Evolutionary conservation across 2,113 vertebrate genomes (phyloP), one percentile per base, ranked within the genome.

Genomic region (Melanostigma gelatinosum): DNA sequence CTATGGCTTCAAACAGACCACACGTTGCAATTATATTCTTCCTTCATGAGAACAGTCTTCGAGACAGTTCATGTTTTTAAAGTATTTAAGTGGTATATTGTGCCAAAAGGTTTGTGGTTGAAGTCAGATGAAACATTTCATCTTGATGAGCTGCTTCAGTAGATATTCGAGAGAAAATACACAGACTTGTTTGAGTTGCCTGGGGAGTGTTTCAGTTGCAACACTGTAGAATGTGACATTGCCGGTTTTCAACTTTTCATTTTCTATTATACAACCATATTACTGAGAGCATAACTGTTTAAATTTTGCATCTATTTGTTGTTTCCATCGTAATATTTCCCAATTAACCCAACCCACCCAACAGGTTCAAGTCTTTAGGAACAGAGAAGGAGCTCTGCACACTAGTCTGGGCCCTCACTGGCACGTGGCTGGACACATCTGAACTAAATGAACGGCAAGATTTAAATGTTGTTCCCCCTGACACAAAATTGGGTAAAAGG

Each of bases 1-100:
- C 63, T 38, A 55, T 13, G 55, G 62, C 80, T 89, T 89, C 85
- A 89, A 89, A 89, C 75, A 83, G 61, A 85, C 84, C 84, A 69
- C 64, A 8, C 15, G 62, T 70, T 75, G n/a, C 38, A 83, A 83
- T 87, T 76, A 86, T 36, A 73, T 29, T 42, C 75, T 32, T 64
- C n/a, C 22, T 75, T 82, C 52, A 76, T 71, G 44, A 81, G 79
- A 75, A 75, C 44, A 55, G 32, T 38, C 68, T 64, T 73, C 48
- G 8, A 5, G 55, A 82, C 5, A 18, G 9, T 79, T 75, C 34
- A 36, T 36, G 65, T 46, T 80, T 66, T 69, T 46, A 72, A 80
- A 16, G 20, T 27, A 24, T 63, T 36, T 54, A 27, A 68, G 65
- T 13, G 7, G 40, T 74, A 76, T 54, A 36, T 71, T 58, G 27